Evolutionary conservation across 37 sponge, comb jelly and placozoan genomes (phyloP).

Genomic region (Trichoplax adhaerens): DNA sequence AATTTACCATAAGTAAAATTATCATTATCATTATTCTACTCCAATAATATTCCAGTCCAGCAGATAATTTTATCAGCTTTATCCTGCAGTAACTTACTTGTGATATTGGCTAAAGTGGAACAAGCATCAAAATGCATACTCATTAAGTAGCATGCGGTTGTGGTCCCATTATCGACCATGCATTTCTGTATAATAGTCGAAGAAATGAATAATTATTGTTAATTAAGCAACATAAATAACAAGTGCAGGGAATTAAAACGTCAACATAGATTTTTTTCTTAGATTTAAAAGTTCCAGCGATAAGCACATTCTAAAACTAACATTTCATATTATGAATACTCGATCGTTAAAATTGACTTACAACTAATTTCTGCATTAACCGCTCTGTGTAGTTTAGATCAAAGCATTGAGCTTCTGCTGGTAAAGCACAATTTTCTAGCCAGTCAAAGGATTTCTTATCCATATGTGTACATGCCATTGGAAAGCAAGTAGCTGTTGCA

Average conservation of each 20-base stretch:
- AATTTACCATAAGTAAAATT: too few species aligned
- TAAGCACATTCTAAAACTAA: too few species aligned
- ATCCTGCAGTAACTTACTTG: not conserved
- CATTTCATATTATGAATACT: too few species aligned
- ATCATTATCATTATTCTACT: too few species aligned
- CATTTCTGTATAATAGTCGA: conserved; percentile 19
- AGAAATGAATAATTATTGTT: not conserved
- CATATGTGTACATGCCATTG: conserved; percentile 41
- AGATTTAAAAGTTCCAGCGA: too few species aligned
- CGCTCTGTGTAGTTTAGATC: conserved; percentile 19
- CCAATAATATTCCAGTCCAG: too few species aligned
- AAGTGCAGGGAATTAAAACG: too few species aligned
- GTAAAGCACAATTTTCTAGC: conserved; percentile 44
- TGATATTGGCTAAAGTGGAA: not conserved
- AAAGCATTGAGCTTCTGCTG: conserved; percentile 30
- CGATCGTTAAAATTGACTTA: too few species aligned
- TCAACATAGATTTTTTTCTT: too few species aligned
- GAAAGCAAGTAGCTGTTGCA: conserved; percentile 60
- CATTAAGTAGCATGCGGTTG: conserved; percentile 62
- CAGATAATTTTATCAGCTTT: too few species aligned
- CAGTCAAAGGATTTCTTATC: conserved; percentile 42
- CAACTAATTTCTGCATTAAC: too few species aligned
- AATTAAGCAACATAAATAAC: too few species aligned
- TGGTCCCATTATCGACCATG: conserved; percentile 43
- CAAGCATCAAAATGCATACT: conserved; percentile 42